These are phyloP conservation scores for Metacarcinus magister DNA, from an alignment of 2,888 invertebrate genomes.

Conservation along the genomic window DNA sequence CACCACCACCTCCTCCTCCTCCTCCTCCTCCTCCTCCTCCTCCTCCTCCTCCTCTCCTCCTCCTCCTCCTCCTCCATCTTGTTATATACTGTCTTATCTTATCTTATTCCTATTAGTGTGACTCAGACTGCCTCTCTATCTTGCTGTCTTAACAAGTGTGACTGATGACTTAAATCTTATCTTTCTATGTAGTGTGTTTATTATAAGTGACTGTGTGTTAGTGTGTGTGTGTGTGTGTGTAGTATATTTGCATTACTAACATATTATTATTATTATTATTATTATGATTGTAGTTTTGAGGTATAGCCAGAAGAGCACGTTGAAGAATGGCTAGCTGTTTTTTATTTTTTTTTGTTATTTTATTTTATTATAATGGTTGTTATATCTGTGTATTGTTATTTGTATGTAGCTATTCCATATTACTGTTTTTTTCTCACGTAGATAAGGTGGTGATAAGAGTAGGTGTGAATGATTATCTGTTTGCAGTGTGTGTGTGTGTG, in stretches of 20 bases:
- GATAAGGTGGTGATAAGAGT: background rate
- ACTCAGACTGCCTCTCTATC: background rate
- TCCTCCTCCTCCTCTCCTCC: too few species aligned
- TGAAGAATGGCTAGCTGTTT: background rate
- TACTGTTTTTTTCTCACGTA: background rate
- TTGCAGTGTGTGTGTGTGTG: slow-evolving; percentile 61
- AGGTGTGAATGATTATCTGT: background rate
- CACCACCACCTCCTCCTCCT: too few species aligned
- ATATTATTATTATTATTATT: background rate
- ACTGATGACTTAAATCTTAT: background rate
- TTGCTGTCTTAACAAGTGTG: background rate
- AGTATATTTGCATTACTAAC: background rate
- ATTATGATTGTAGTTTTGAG: background rate
- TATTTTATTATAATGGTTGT: background rate
- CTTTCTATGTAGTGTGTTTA: background rate
- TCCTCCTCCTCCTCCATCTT: too few species aligned
- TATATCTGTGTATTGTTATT: background rate
- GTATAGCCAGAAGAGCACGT: background rate
- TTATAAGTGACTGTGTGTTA: background rate
- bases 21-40: too few species aligned
- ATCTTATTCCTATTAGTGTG: background rate
- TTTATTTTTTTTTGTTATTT: background rate
- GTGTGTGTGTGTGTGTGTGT: background rate
- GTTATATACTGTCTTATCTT: too few species aligned
- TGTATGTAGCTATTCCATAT: background rate